Conservation (phyloP, 2,113 vertebrate species). For the Eretmochelys imbricata region DNA sequence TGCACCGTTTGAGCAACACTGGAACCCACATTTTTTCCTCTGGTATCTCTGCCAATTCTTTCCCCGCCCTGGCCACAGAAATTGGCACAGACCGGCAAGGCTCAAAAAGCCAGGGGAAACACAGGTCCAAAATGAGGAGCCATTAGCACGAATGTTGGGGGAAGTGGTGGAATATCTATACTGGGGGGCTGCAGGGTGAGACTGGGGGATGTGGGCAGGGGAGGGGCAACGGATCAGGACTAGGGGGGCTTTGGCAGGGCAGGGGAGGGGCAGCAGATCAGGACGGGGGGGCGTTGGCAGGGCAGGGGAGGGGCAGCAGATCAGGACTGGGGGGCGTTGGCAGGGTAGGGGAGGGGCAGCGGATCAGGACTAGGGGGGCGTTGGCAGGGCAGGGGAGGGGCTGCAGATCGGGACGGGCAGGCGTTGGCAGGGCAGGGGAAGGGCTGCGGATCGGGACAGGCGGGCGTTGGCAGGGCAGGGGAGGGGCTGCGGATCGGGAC, state of each 20-base stretch:
- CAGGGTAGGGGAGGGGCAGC: neutral
- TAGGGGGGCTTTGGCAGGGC: no score
- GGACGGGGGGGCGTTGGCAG: neutral
- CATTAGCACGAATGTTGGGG: neutral
- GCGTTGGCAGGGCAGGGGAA: no score
- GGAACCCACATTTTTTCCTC: no score
- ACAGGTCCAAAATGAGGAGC: neutral
- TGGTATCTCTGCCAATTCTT: neutral
- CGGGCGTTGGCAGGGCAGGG: no score
- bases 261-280: neutral
- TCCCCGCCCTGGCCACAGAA: neutral
- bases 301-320: no score
- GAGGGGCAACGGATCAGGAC: no score
- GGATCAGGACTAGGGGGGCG: neutral
- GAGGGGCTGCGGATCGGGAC: no score
- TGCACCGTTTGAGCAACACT: neutral
- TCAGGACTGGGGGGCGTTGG: no score
- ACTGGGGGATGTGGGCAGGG: neutral
- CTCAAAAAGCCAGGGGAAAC: neutral
- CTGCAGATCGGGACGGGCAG: no score
- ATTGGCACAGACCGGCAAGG: neutral
- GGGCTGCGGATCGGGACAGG: no score
- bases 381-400: no score
- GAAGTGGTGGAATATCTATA: neutral
- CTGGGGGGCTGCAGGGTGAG: neutral